A percentile compares a stretch with the other conserved stretches of the same genome.
phyloP scores from a whole-genome alignment of 1,140 invertebrate species.

The Drosophila sucinea region DNA sequence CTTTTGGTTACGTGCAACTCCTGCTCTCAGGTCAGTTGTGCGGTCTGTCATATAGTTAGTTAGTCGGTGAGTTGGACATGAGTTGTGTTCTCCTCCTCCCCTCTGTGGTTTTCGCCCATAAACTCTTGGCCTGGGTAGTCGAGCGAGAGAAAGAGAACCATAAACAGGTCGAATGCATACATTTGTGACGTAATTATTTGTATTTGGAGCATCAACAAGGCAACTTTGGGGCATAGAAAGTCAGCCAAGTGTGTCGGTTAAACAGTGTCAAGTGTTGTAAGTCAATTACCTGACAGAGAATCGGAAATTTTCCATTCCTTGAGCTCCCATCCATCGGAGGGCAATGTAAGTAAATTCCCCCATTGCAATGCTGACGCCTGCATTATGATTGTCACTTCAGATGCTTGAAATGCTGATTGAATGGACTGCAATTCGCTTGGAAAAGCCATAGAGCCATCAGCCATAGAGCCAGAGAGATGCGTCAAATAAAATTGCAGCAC shows the following conservation, averaged over 20 bases:
- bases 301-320: constrained; percentile 45
- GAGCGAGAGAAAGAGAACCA: constrained; percentile 16
- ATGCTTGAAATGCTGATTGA: constrained; percentile 73
- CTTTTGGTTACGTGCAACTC: constrained; percentile 74
- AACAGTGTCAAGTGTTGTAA: constrained; percentile 70
- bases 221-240: constrained; percentile 30
- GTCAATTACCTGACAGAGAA: constrained; percentile 71
- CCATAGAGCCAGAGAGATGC: not conserved
- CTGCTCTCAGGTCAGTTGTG: constrained; percentile 68
- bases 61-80: not conserved
- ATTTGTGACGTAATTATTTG: constrained; percentile 6
- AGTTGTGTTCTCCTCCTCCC: constrained; percentile 32
- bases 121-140: constrained; percentile 68
- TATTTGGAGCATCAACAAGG: not conserved
- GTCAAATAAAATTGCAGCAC: constrained; percentile 52
- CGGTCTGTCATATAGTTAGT: constrained; percentile 40
- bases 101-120: constrained; percentile 71
- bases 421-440: constrained; percentile 74
- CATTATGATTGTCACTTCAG: constrained; percentile 80
- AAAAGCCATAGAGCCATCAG: constrained; percentile 40
- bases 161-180: not conserved
- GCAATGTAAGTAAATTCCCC: constrained; percentile 48
- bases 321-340: constrained; percentile 1
- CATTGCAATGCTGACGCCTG: constrained; percentile 57
- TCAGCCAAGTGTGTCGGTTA: constrained; percentile 61